Evolutionary conservation across 2,888 invertebrate species (phyloP), one percentile per base, ranked within the genome.

Genomic region (Eremobia ochroleuca): DNA sequence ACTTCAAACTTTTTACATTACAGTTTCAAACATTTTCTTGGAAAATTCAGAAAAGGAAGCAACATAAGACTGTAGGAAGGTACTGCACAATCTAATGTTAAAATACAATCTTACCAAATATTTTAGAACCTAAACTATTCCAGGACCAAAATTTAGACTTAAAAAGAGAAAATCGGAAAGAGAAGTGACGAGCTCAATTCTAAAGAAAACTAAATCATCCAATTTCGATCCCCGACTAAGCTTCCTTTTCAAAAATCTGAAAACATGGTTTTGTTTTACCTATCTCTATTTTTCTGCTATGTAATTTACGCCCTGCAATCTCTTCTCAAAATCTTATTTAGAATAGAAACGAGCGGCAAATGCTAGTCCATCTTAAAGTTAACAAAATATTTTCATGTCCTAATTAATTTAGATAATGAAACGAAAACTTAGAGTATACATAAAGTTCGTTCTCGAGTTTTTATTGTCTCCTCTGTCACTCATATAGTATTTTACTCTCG

Each of bases 1-100:
- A 25, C 71, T 67, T 69, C 13, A 83, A 83, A 83, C 40, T 83
- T 83, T 82, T 77, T 40, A 69, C 31, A 72, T 81, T 77, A 72
- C 67, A 68, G 77, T 69, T 72, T 69, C 52, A 52, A 83, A 69
- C 46, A 52, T 65, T 66, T 59, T 49, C 68, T 9, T 15, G 28
- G 1, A 11, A 65, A 77, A 55, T 15, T 77, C 52, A 18, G 72
- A 58, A 82, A 76, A 58, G 37, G 67, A 37, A 62, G 37, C 28
- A 37, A 31, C n/a, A 65, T 49, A 18, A 58, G 52, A 74, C 31
- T 58, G 5, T n/a, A 15, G 52, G 31, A 21, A 11, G 28, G 15
- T 31, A 28, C 49, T 78, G 40, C n/a, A 58, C 37, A 65, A 25
- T 52, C 0, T 18, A 62, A n/a, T 43, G 13, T 34, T 28, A 6